Conservation (phyloP, 2,113 vertebrate genomes). For the Pica pica region DNA sequence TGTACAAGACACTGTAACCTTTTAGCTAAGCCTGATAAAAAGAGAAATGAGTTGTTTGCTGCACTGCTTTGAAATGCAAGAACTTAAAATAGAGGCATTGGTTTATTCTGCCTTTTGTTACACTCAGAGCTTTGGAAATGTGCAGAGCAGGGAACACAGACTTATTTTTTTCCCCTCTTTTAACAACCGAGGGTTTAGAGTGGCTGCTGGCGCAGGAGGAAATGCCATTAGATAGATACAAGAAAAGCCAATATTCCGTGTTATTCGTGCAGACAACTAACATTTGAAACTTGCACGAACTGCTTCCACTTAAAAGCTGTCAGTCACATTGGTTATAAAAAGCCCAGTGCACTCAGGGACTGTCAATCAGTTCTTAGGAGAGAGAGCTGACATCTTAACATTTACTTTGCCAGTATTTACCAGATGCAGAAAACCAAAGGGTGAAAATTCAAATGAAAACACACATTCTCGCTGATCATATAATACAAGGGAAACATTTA, state of each 20-base stretch:
- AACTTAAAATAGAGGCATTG: neutral
- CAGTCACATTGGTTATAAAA: conserved; percentile 69
- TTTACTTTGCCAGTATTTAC: conserved; percentile 61
- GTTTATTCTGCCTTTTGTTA: conserved; percentile 36
- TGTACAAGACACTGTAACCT: neutral
- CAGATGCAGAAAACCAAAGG: conserved; percentile 43
- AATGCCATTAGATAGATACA: conserved; percentile 55
- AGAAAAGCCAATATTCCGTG: conserved; percentile 43
- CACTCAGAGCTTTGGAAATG: neutral
- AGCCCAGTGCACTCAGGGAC: conserved; percentile 58
- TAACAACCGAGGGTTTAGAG: conserved; percentile 19
- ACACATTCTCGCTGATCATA: neutral
- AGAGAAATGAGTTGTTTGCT: neutral
- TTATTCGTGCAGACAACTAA: conserved; percentile 55
- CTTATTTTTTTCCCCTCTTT: neutral
- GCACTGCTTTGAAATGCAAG: conserved; percentile 6
- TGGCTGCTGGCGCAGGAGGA: conserved; percentile 11
- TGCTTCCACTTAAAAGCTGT: conserved; percentile 56
- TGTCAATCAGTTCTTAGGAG: conserved; percentile 66
- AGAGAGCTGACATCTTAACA: conserved; percentile 63
- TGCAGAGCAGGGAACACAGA: neutral
- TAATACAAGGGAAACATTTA: conserved; percentile 6
- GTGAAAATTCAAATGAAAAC: conserved; percentile 52
- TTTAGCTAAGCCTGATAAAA: neutral
- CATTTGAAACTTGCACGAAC: conserved; percentile 45